These are phyloP conservation scores for Listronotus oregonensis DNA, from an alignment of 1,140 invertebrate species.

Conservation along the genomic window DNA sequence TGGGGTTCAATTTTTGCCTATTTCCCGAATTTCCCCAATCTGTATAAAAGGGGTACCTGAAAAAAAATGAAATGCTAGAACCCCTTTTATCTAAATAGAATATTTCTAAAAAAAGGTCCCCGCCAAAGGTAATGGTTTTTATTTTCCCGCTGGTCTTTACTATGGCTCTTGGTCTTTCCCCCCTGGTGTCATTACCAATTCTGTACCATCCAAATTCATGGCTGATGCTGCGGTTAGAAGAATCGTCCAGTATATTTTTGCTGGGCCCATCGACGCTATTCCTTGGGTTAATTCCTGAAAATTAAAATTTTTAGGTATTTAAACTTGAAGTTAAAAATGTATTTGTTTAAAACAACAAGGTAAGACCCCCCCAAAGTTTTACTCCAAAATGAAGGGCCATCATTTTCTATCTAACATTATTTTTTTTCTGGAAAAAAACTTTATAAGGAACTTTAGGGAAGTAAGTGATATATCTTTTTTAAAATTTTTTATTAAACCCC, in stretches of 20 bases:
- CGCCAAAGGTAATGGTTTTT: not conserved
- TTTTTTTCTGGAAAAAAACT: too few relatives aligned
- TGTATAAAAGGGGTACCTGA: conserved; percentile 81
- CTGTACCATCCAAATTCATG: conserved; percentile 87
- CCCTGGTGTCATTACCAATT: conserved; percentile 90
- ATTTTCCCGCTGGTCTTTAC: conserved; percentile 87
- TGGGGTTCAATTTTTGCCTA: conserved; percentile 92
- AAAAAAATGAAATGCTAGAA: not conserved
- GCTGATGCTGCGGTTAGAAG: conserved; percentile 92
- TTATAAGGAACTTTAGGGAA: too few relatives aligned
- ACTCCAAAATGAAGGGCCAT: too few relatives aligned
- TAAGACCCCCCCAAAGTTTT: too few relatives aligned
- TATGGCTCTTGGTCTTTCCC: conserved; percentile 91
- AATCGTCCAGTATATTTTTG: conserved; percentile 98
- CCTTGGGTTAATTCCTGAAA: conserved; percentile 77
- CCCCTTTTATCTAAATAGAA: not conserved
- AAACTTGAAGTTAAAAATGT: too few relatives aligned
- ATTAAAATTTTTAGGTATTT: too few relatives aligned
- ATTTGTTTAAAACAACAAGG: too few relatives aligned
- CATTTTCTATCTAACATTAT: too few relatives aligned
- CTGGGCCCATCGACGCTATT: conserved; percentile 96
- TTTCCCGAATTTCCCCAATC: conserved; percentile 93
- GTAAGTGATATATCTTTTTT: too few relatives aligned
- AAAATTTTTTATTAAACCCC: too few relatives aligned
- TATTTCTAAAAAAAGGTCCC: not conserved